Percentiles rank a stretch among this genome's conserved stretches.
These are phyloP conservation scores for Acanthosoma haemorrhoidale DNA, from an alignment of 2,888 invertebrate species.

Conservation along the genomic window DNA sequence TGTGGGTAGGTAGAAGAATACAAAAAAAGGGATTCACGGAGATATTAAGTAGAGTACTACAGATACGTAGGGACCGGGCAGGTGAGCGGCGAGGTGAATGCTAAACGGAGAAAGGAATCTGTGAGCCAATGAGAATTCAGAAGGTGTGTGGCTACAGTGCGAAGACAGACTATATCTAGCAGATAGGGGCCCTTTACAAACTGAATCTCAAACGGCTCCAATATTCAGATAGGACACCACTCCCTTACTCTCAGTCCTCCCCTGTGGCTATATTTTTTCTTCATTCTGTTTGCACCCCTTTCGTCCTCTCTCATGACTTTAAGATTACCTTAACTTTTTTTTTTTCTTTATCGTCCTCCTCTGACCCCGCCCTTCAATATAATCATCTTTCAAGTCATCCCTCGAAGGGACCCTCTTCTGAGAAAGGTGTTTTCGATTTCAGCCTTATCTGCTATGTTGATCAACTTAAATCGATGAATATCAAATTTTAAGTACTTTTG, in stretches of 20 bases:
- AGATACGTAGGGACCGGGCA: not conserved
- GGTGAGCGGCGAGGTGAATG: not conserved
- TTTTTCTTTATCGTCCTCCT: no score
- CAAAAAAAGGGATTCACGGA: no score
- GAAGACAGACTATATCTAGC: not conserved
- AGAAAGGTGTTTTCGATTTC: no score
- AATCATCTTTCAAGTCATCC: not conserved
- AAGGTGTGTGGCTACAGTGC: not conserved
- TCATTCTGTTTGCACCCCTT: not conserved
- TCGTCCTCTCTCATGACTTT: not conserved
- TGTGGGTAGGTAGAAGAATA: no score
- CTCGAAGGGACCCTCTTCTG: no score
- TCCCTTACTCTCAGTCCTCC: not conserved
- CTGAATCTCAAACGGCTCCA: conserved; percentile 2
- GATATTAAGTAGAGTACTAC: no score
- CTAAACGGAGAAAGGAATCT: not conserved
- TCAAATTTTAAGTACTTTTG: no score
- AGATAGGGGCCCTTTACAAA: conserved; percentile 6
- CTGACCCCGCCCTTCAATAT: not conserved
- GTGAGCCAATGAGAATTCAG: conserved; percentile 2
- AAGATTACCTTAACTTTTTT: conserved; percentile 7
- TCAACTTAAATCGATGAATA: no score
- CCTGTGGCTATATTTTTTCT: not conserved
- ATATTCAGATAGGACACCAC: conserved; percentile 10
- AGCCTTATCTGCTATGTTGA: no score